A percentile compares a stretch with the other conserved stretches of the same genome.
These are phyloP conservation scores for Parnassius orleans DNA, from an alignment of 2,888 invertebrate genomes.

Conservation along the genomic window DNA sequence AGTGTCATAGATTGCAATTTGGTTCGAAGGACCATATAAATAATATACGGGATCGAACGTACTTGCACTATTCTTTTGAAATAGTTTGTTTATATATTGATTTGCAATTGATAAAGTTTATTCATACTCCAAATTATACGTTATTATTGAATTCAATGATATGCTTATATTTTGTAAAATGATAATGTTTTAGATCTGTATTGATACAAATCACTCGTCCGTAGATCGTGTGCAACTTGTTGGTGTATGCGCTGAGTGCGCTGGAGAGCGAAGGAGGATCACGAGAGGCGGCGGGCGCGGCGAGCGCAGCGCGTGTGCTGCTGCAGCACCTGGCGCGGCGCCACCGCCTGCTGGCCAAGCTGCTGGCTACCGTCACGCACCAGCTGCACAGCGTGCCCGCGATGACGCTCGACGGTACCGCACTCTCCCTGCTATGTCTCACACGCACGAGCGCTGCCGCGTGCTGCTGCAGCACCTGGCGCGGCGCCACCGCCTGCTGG, in stretches of 20 bases:
- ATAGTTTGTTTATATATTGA: no score
- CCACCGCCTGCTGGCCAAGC: slow-evolving; percentile 51
- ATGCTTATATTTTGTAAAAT: no score
- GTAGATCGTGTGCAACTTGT: slow-evolving; percentile 86
- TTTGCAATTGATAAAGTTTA: no score
- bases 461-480: slow-evolving; percentile 49
- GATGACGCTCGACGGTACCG: slow-evolving; percentile 57
- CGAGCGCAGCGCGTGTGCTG: slow-evolving; percentile 44
- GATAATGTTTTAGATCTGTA: no score
- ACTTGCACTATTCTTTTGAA: no score
- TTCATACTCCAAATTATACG: no score
- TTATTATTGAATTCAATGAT: no score
- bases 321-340: slow-evolving; percentile 47
- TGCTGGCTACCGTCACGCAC: slow-evolving; percentile 53
- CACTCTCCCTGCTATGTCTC: background rate
- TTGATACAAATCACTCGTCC: background rate
- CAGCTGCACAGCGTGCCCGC: slow-evolving; percentile 56
- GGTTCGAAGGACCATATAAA: no score
- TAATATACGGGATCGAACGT: no score
- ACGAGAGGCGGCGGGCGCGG: slow-evolving; percentile 37
- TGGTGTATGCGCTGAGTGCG: slow-evolving; percentile 86
- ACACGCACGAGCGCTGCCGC: slow-evolving; percentile 37
- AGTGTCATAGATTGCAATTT: no score
- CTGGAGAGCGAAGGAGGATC: slow-evolving; percentile 74
- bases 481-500: slow-evolving; percentile 44